Conservation (phyloP, 2,113 vertebrate species). For the Pterocles gutturalis region DNA sequence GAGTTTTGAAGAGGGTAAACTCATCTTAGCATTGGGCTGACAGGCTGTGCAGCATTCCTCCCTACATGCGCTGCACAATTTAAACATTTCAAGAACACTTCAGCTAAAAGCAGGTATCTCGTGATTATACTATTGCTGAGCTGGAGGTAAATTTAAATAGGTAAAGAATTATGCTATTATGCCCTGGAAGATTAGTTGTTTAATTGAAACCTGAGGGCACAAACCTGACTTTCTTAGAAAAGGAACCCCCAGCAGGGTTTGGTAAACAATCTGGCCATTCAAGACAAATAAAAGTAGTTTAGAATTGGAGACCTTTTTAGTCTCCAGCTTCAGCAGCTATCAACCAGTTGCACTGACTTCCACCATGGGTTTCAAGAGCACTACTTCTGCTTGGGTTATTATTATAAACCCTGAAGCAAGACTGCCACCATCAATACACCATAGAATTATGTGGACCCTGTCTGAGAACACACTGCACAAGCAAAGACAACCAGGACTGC, state of each 20-base stretch:
- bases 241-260: not conserved
- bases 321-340: not conserved
- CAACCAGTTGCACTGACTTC: not conserved
- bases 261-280: not conserved
- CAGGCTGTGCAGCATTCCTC: not conserved
- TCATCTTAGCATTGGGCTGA: not conserved
- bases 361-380: not conserved
- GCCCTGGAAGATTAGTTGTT: not conserved
- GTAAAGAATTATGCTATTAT: not conserved
- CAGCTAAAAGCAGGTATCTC: not conserved
- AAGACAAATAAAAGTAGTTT: not conserved
- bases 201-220: not conserved
- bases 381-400: not conserved
- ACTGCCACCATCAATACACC: not conserved
- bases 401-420: not conserved
- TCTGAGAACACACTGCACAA: not conserved
- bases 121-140: not conserved
- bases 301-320: not conserved
- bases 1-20: not conserved
- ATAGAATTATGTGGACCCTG: rapidly evolving
- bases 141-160: not conserved
- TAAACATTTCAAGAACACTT: not conserved
- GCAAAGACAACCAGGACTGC: not conserved
- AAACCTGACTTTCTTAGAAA: not conserved
- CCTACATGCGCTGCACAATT: not conserved